A percentile compares a stretch with the other conserved stretches of the same genome.
Evolutionary conservation across 2,797 vertebrate species (phyloP).

Genomic region (Xenops minutus): DNA sequence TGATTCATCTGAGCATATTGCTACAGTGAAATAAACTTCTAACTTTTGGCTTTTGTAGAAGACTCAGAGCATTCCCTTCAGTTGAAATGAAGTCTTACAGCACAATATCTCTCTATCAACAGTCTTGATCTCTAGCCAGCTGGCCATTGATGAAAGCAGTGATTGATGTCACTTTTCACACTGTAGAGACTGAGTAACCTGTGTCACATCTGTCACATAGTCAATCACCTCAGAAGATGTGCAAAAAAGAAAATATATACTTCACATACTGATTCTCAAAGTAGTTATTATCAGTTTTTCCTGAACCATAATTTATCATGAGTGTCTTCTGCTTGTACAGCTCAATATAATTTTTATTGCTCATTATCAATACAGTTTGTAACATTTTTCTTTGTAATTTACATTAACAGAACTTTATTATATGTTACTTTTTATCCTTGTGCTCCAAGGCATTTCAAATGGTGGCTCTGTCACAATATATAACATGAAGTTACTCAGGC

Average conservation of each 20-base stretch:
- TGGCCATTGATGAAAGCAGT: neutral
- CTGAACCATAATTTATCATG: neutral
- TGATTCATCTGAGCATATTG: neutral
- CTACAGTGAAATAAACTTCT: neutral
- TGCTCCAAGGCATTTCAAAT: neutral
- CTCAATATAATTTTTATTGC: neutral
- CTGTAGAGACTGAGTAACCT: neutral
- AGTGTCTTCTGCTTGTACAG: neutral
- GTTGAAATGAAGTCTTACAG: neutral
- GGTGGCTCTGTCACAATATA: neutral
- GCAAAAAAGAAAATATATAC: neutral
- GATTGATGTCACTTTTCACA: neutral
- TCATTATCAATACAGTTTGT: neutral
- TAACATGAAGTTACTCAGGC: neutral
- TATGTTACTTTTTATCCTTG: neutral
- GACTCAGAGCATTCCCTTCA: neutral
- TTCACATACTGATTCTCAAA: neutral
- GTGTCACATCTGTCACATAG: neutral
- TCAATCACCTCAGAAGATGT: neutral
- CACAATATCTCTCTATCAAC: neutral
- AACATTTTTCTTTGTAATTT: neutral
- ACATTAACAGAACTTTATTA: neutral
- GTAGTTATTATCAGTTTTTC: neutral
- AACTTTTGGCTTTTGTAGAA: neutral
- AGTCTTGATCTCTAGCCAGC: neutral